A percentile compares a stretch with the other conserved stretches of the same genome.
phyloP scores from a whole-genome alignment of 2,888 invertebrate species.

The Atrina japonica region DNA sequence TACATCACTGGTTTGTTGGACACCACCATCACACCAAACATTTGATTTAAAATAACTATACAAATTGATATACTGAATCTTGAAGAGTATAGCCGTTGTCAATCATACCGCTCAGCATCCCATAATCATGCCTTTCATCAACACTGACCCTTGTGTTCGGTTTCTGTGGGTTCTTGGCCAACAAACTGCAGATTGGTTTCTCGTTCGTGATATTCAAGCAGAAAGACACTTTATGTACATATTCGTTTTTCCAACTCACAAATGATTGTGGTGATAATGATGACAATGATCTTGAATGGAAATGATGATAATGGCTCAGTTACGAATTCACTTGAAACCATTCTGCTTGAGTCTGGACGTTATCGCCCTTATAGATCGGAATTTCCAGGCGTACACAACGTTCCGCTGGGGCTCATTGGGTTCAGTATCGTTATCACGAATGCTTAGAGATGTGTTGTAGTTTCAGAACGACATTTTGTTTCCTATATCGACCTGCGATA shows the following conservation, averaged over 20 bases:
- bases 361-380: conserved; percentile 1
- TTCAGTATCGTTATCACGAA: conserved; percentile 5
- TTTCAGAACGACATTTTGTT: conserved; percentile 3
- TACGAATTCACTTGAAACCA: not conserved
- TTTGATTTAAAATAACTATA: no score
- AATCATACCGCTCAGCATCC: no score
- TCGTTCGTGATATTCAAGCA: no score
- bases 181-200: no score
- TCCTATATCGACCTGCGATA: not conserved
- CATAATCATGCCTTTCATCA: no score
- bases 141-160: no score
- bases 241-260: conserved; percentile 7
- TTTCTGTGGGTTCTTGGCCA: no score
- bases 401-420: conserved; percentile 7
- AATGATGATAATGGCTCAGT: conserved; percentile 28
- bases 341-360: not conserved
- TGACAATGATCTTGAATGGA: conserved; percentile 27
- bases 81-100: no score
- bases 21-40: no score
- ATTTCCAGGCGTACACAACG: conserved; percentile 10
- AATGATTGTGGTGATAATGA: conserved; percentile 32
- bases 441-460: not conserved
- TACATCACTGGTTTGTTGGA: no score
- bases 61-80: no score
- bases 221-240: no score